Percentiles rank a stretch among this genome's conserved stretches.
These are phyloP conservation scores for Diplodus sargus DNA, from an alignment of 2,797 vertebrate species.

Conservation along the genomic window DNA sequence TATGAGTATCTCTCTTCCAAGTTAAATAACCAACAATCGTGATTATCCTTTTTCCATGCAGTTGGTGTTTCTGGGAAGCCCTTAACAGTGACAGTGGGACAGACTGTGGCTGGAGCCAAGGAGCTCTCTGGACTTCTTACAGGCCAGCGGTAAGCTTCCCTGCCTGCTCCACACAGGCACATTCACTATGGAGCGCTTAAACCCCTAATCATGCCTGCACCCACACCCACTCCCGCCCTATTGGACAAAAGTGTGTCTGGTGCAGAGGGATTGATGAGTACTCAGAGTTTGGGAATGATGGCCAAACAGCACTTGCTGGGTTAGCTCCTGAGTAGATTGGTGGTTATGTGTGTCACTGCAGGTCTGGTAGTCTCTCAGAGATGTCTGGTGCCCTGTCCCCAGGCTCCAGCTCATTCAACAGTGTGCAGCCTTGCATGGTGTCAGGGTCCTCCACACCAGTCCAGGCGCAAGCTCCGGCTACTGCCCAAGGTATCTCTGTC, in stretches of 20 bases:
- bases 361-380: conserved; percentile 85
- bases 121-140: conserved; percentile 92
- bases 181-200: conserved; percentile 34
- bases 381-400: conserved; percentile 85
- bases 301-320: conserved; percentile 69
- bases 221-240: conserved; percentile 39
- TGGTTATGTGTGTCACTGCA: conserved; percentile 85
- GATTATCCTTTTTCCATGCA: conserved; percentile 47
- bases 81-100: conserved; percentile 85
- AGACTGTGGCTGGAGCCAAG: conserved; percentile 86
- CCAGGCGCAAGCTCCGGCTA: conserved; percentile 85
- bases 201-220: conserved; percentile 47
- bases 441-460: conserved; percentile 83
- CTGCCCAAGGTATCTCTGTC: conserved; percentile 85
- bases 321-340: conserved; percentile 81
- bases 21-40: conserved; percentile 1
- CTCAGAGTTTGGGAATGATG: conserved; percentile 60
- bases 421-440: conserved; percentile 90
- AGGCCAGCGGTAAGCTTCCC: conserved; percentile 87
- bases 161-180: conserved; percentile 24
- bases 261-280: conserved; percentile 69
- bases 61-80: conserved; percentile 86
- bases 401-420: conserved; percentile 88
- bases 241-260: conserved; percentile 60
- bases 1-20: background rate